Evolutionary conservation across 1,140 invertebrate genomes (phyloP), one percentile per base, ranked within the genome.

Genomic region (Leptinotarsa texana): DNA sequence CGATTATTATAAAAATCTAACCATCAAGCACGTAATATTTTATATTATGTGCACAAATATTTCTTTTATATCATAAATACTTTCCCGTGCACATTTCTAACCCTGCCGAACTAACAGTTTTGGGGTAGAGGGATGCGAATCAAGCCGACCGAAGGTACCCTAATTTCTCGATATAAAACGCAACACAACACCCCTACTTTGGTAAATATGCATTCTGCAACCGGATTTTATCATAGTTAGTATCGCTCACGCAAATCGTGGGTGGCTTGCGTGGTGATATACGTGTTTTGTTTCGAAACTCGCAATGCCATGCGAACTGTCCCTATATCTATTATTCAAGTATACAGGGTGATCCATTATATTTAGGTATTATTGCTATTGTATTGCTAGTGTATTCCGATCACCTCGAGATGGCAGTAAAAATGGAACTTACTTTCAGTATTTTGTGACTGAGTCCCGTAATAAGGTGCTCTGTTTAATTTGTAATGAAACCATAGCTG

Each of bases 151-250:
- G n/a, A 57, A 57, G n/a, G n/a, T 18, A 17, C 51, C 51, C n/a
- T 18, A 57, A 57, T 57, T 57, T 57, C 51, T 18, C 51, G 13
- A 57, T 17, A 33, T 22, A 66, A 66, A 66, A 66, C 63, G 63
- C 63, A 18, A 66, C 21, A 22, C 13, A 22, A 66, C 63, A 33
- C 63, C 63, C 63, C 27, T 24, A 66, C 21, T 66, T 66, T 66
- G 22, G 63, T 66, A 66, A 66, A 66, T 66, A 66, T 66, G 63
- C 63, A 66, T 66, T 66, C 63, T 66, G 63, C 63, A 66, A 66
- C 27, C 24, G 63, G 15, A 4, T 15, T 66, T 66, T 66, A 66
- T 66, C 63, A 33, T 66, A 24, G 21, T 33, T 66, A 33, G 63
- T 66, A 66, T 66, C 18, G 22, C 63, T 18, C 63, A 66, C 63